Evolutionary conservation across 2,113 vertebrate species (phyloP).

Genomic region (Pelecanus crispus): DNA sequence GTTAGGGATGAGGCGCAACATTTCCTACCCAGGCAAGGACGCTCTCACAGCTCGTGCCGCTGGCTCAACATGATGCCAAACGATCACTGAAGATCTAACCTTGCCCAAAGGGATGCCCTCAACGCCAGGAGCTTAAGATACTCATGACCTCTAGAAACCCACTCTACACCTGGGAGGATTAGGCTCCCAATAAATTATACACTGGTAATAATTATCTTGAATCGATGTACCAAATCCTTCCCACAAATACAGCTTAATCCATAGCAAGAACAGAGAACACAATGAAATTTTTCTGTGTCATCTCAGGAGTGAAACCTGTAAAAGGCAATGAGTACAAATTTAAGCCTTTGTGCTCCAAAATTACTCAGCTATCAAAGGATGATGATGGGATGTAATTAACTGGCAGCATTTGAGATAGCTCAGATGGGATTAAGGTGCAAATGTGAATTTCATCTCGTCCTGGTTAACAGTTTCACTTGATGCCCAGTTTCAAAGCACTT

Average conservation of each 20-base stretch:
- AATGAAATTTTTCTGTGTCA: not conserved
- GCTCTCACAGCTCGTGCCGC: not conserved
- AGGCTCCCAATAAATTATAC: not conserved
- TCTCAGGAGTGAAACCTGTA: not conserved
- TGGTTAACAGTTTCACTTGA: not conserved
- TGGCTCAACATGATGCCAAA: not conserved
- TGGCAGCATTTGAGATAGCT: not conserved
- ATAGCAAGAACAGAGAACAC: not conserved
- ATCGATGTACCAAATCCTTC: not conserved
- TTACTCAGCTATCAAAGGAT: slow-evolving; percentile 3
- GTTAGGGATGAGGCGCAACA: not conserved
- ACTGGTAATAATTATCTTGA: not conserved
- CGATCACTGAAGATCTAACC: not conserved
- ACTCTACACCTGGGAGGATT: not conserved
- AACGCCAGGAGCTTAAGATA: not conserved
- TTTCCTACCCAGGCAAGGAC: not conserved
- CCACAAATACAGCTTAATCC: not conserved
- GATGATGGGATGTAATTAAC: slow-evolving; percentile 4
- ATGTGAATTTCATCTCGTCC: not conserved
- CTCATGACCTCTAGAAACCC: not conserved
- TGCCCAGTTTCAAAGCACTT: slow-evolving; percentile 17
- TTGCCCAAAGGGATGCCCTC: not conserved
- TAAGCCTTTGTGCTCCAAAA: slow-evolving; percentile 5
- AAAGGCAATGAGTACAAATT: not conserved
- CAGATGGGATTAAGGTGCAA: slow-evolving; percentile 17